phyloP scores from a whole-genome alignment of 2,113 vertebrate genomes.

The Hyperoodon ampullatus region DNA sequence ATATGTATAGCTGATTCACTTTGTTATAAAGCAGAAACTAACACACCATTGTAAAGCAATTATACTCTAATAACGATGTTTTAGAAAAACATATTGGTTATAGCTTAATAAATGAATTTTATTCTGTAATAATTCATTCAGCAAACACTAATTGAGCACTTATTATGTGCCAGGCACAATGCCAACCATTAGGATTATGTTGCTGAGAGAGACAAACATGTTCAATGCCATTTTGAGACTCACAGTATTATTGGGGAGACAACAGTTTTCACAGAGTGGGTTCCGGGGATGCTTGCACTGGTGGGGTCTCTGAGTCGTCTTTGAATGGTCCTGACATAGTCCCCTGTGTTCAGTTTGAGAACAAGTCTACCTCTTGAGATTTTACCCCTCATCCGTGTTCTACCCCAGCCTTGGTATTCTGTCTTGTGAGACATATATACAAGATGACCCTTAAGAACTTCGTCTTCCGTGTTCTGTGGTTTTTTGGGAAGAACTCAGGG shows the following conservation, averaged over 20 bases:
- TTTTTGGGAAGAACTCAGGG: background rate
- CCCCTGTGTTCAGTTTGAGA: background rate
- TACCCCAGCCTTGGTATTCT: background rate
- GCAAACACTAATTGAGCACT: background rate
- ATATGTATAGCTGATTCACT: too few species aligned
- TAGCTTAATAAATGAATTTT: background rate
- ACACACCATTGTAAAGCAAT: too few species aligned
- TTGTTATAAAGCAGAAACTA: too few species aligned
- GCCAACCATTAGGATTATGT: fast-evolving
- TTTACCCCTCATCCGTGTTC: fast-evolving
- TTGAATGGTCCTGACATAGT: background rate
- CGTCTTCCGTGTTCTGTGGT: background rate
- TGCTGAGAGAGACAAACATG: background rate
- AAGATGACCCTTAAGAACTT: background rate
- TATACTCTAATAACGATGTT: too few species aligned
- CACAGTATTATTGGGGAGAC: fast-evolving
- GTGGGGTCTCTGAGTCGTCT: background rate
- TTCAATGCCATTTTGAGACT: fast-evolving
- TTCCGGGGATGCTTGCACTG: fast-evolving
- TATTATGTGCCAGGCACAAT: background rate
- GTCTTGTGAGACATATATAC: background rate
- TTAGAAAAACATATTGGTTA: background rate
- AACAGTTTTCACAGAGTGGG: background rate
- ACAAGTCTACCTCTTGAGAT: background rate
- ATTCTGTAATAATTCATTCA: background rate